Conservation (phyloP, 2,888 invertebrate genomes). For the Stenichneumon culpator region DNA sequence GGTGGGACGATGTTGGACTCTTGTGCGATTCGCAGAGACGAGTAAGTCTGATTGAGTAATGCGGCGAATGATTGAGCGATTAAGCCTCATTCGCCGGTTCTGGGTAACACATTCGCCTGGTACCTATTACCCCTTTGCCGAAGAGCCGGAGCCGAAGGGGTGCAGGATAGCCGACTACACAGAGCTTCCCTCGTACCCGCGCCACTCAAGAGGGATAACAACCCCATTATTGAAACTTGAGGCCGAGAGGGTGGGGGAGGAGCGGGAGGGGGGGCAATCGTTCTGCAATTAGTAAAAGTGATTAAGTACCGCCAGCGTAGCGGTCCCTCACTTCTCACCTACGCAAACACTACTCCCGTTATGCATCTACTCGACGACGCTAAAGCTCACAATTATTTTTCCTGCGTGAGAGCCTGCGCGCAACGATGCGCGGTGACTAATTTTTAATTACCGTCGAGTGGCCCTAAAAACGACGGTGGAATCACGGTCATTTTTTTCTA, state of each 20-base stretch:
- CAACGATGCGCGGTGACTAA: background rate
- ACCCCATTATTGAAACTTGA: conserved; percentile 83
- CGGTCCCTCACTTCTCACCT: conserved; percentile 22
- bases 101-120: conserved; percentile 10
- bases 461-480: too few species aligned
- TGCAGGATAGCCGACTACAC: conserved; percentile 33
- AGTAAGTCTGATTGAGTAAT: conserved; percentile 11
- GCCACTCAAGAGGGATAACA: conserved; percentile 74
- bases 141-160: conserved; percentile 34
- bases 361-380: conserved; percentile 6
- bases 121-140: conserved; percentile 40
- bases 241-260: conserved; percentile 67
- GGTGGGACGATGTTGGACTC: background rate
- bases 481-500: too few species aligned
- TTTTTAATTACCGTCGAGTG: background rate
- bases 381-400: background rate
- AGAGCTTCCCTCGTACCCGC: conserved; percentile 2
- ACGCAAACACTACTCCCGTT: conserved; percentile 13
- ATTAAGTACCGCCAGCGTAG: conserved; percentile 77
- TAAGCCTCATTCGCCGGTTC: conserved; percentile 17
- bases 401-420: background rate
- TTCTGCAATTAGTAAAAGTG: conserved; percentile 83
- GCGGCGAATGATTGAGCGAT: conserved; percentile 44
- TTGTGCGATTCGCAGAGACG: background rate
- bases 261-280: conserved; percentile 78